Evolutionary conservation across 2,113 vertebrate genomes (phyloP), one percentile per base, ranked within the genome.

Genomic region (Sceloporus undulatus): DNA sequence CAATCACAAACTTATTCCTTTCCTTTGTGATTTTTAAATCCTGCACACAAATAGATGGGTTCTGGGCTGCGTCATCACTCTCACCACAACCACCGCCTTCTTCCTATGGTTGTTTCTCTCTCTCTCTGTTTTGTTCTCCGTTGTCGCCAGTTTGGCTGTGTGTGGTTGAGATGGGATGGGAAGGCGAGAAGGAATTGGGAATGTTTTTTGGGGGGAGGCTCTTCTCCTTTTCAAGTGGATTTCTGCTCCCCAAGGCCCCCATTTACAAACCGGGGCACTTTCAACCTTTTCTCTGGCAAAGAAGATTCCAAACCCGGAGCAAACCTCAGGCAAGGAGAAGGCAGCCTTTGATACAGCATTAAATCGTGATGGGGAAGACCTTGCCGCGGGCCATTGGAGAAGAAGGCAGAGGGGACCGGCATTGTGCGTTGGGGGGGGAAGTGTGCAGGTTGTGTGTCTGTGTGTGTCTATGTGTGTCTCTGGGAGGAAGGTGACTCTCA

Each of bases 311-410:
- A 23, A 86, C 88, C 78, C 23, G 27, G 84, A 86, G 84, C 73
- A 1, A 59, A 71, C 88, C 84, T 27, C 84, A 25, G 84, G 88
- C 88, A 89, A 86, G 88, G 88, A 82, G 79, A 86, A 48, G 79
- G 34, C 59, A 59, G 79, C 79, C 88, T 89, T 89, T 89, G 84
- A 89, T 86, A 10, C 1, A 0, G 48, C 79, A 19, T 56, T n/a
- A 54, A 82, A 54, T 42, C 25, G 70, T 75, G 84, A 70, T 54
- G 59, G 70, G 48, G 66, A 56, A 25, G 84, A 82, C 84, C 84
- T 89, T 89, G 88, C 84, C 88, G 23, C 23, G 16, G 88, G 84
- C 25, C 23, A 70, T n/a, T 1, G 76, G 54, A 66, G 56, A 5
- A 6, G 18, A 16, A 77, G 76, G 66, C 14, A 13, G 86, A 21